Conservation (phyloP, 2,797 vertebrate genomes). For the Labeo calbasu region DNA sequence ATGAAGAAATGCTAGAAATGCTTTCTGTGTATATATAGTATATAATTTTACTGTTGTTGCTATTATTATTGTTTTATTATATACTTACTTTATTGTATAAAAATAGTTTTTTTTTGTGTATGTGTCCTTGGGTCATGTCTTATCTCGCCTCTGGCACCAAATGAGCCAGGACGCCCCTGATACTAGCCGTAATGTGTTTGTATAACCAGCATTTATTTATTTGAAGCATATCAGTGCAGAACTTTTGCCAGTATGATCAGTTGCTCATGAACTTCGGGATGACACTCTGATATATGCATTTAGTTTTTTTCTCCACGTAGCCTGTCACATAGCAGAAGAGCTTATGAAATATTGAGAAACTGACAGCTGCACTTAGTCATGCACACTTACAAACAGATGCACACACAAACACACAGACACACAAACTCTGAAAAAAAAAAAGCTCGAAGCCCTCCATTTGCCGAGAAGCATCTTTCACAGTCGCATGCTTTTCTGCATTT, state of each 20-base stretch:
- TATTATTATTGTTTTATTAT: no score
- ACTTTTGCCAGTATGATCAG: slow-evolving; percentile 63
- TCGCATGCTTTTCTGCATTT: slow-evolving; percentile 29
- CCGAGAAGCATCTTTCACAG: slow-evolving; percentile 17
- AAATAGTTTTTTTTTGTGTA: neutral
- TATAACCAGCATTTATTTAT: slow-evolving; percentile 67
- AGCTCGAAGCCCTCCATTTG: neutral
- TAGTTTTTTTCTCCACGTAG: slow-evolving; percentile 59
- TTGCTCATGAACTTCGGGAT: slow-evolving; percentile 67
- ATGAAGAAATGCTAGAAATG: no score
- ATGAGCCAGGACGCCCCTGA: neutral
- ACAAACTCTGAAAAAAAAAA: neutral
- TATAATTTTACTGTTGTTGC: no score
- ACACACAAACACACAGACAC: neutral
- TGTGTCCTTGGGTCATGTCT: neutral
- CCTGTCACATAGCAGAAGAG: slow-evolving; percentile 55
- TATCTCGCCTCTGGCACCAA: neutral
- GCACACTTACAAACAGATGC: slow-evolving; percentile 21
- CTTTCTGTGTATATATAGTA: no score
- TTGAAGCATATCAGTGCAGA: slow-evolving; percentile 45
- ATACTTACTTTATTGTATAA: neutral
- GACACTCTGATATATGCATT: slow-evolving; percentile 63
- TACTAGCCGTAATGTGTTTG: neutral
- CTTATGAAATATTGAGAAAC: slow-evolving; percentile 43
- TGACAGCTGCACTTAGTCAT: slow-evolving; percentile 38